Base-by-base conservation (phyloP, 2,888 invertebrate genomes). In the Pyrocoelia pectoralis region DNA sequence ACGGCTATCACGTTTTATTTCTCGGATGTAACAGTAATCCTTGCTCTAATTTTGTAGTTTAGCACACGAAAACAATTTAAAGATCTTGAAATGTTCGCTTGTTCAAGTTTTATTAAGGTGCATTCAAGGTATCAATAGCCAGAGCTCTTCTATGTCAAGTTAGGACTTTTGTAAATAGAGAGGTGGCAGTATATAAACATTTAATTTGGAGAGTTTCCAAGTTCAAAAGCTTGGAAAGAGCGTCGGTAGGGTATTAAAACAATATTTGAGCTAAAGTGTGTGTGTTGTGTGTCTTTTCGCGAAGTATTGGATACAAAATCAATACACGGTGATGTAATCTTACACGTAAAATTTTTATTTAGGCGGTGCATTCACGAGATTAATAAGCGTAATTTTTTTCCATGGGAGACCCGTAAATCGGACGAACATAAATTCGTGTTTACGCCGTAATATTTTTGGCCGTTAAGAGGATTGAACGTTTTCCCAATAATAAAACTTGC, bases 181-280 rank as follows among this genome's bases (percentile, higher is more conserved):
- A 43, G 41, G 41, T 15, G 41, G 41, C 41, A 43, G 41, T 43
- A 43, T 14, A 43, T 43, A 43, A 15, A 43, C 41, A 43, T 43
- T 43, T 43, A 43, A 43, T 43, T 43, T 43, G 41, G 41, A 43
- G 41, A 13, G 41, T 43, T 43, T 43, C 41, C 41, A 43, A 43
- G 41, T 43, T 43, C 41, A 43, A 43, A 43, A 43, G 41, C 41
- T 43, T 15, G 41, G 15, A 43, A 43, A 43, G 12, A 13, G 41
- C 41, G n/a, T 8, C 3, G 41, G 41, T 43, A 43, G 41, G 41
- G 41, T 43, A 43, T 43, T 43, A 43, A 43, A 43, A 43, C 41
- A 43, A 43, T 43, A 43, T 43, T 43, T 43, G 41, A 43, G 41
- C 12, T 43, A 43, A 43, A 13, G 8, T n/a, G n/a, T n/a, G n/a